Conservation (phyloP, 2,888 invertebrate genomes). For the Sepiola atlantica region DNA sequence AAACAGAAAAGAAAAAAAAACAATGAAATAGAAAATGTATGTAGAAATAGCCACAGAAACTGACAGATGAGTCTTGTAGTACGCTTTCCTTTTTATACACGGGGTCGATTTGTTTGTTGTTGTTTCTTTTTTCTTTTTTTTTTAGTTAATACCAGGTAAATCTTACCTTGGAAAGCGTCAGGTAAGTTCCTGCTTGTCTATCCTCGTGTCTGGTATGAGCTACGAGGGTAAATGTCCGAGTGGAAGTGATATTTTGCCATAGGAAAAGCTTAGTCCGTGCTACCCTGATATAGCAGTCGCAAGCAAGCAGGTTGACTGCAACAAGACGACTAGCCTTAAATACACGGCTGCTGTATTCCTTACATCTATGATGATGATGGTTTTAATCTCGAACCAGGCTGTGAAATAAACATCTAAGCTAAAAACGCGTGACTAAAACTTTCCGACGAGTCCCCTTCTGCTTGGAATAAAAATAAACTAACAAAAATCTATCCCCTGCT, state of each 20-base stretch:
- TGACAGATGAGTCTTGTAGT: neutral
- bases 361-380: neutral
- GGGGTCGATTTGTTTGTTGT: too few species aligned
- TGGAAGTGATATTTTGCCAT: constrained; percentile 36
- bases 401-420: neutral
- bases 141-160: constrained; percentile 32
- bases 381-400: neutral
- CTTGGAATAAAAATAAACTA: neutral
- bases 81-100: neutral
- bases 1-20: neutral
- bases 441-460: neutral
- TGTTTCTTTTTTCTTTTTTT: neutral
- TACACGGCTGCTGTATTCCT: neutral
- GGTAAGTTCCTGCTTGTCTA: constrained; percentile 16
- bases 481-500: neutral
- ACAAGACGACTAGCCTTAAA: neutral
- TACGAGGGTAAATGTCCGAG: constrained; percentile 41
- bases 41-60: neutral
- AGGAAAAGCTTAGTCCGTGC: neutral
- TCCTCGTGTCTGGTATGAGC: constrained; percentile 36
- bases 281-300: constrained; percentile 24
- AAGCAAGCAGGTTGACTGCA: neutral
- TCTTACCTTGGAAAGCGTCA: constrained; percentile 11
- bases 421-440: neutral
- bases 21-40: neutral